phyloP scores from a whole-genome alignment of 2,888 invertebrate genomes.

The Strigamia crassipes region DNA sequence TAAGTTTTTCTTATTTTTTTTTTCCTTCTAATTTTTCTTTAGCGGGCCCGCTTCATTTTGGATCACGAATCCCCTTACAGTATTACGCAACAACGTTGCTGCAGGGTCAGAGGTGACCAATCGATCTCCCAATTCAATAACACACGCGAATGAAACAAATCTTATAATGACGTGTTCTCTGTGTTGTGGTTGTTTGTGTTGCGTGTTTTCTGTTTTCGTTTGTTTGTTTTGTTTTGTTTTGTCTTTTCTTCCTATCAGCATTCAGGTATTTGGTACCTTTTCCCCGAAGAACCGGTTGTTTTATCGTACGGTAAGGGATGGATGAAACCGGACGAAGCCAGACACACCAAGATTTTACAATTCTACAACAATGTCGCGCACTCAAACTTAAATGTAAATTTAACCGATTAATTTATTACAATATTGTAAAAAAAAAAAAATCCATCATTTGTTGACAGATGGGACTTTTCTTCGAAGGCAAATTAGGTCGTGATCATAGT shows the following conservation, averaged over 20 bases:
- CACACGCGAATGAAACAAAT: not conserved
- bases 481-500: constrained; percentile 44
- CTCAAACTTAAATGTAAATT: constrained; percentile 48
- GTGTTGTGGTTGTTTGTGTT: not conserved
- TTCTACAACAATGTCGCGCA: constrained; percentile 53
- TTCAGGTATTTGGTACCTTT: constrained; percentile 47
- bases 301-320: constrained; percentile 44
- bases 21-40: not conserved
- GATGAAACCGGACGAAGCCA: constrained; percentile 45
- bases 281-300: constrained; percentile 47
- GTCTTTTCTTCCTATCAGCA: constrained; percentile 29
- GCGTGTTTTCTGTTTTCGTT: not conserved
- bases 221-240: constrained; percentile 33
- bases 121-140: not conserved
- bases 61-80: constrained; percentile 47
- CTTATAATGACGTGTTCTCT: not conserved
- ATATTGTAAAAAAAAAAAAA: not conserved
- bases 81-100: constrained; percentile 47
- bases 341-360: constrained; percentile 51
- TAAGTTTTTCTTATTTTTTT: not conserved
- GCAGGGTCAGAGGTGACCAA: constrained; percentile 47
- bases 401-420: not conserved
- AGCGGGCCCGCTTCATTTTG: constrained; percentile 46
- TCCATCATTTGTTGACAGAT: not conserved
- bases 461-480: constrained; percentile 47